Base-by-base conservation (phyloP, 2,888 invertebrate species). In the Hyposoter didymator region DNA sequence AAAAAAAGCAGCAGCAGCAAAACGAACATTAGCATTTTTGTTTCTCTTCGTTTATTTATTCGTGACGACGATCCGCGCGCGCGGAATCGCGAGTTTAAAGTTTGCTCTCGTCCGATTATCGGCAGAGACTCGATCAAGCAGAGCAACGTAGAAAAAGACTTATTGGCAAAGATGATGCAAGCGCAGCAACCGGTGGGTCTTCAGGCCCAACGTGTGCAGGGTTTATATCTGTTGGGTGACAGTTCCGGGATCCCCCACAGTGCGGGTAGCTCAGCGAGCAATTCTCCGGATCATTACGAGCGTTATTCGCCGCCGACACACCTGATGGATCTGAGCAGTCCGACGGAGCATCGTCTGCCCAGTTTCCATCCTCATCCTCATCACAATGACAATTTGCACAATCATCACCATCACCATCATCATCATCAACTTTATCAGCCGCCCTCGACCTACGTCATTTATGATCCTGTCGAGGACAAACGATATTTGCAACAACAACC, bases 251-350 rank as follows among this genome's bases (percentile, higher is more conserved):
- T 92, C 10, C 92, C 92, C 0, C 91, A 92, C 76, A 92, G 92
- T 79, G 92, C 90, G 12, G 92, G 91, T 22, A 93, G 93, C 81
- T 93, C 93, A 0, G 91, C 92, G 0, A 92, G 93, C 66, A 92
- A 91, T 45, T 92, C 93, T 8, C 93, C 93, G 0, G 87, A 91
- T 55, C 90, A 90, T 32, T 92, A 91, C 83, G 91, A 91, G 32
- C 90, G 91, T 10, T 92, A 91, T 76, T 90, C 92, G 0, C 92
- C 93, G 0, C 90, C 92, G 3, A 90, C 89, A 0, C 92, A 92
- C 74, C 87, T 93, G 45, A 91, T 92, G 88, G 93, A 93, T 67
- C 88, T 93, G 17, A 93, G 91, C 82, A 90, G 89, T 19, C 90
- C 91, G 7, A 90, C 89, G 52, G 90, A 91, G 39, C 90, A 91